Evolutionary conservation across 1,140 invertebrate genomes (phyloP).

Genomic region (Drosophila grimshawi): DNA sequence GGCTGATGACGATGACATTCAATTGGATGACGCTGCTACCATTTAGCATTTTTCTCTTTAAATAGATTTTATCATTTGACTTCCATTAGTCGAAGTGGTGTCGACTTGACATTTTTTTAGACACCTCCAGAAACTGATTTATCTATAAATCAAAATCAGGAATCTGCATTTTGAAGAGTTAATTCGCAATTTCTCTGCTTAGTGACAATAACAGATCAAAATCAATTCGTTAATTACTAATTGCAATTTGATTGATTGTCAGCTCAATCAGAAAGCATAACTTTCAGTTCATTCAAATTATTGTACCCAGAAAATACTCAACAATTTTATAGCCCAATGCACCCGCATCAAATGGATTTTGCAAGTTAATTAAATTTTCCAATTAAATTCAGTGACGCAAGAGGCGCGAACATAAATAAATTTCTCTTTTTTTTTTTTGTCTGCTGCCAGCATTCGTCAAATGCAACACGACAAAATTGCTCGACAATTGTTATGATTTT

Average conservation of each 20-base stretch:
- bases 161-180: no score
- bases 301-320: neutral
- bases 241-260: no score
- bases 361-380: constrained; percentile 39
- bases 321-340: neutral
- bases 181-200: no score
- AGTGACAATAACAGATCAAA: no score
- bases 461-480: constrained; percentile 14
- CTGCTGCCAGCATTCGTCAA: neutral
- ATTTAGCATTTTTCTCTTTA: constrained; percentile 23
- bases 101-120: neutral
- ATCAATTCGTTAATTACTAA: no score
- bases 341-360: constrained; percentile 8
- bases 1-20: constrained; percentile 6
- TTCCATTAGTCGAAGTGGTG: constrained; percentile 5
- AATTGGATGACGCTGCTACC: constrained; percentile 11
- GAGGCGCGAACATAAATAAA: neutral
- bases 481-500: neutral
- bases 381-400: constrained; percentile 16
- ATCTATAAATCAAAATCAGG: no score
- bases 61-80: constrained; percentile 28
- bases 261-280: no score
- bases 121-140: no score
- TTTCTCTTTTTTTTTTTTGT: no score
- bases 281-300: neutral